phyloP scores from a whole-genome alignment of 2,797 vertebrate genomes.

The Pogoniulus pusillus region DNA sequence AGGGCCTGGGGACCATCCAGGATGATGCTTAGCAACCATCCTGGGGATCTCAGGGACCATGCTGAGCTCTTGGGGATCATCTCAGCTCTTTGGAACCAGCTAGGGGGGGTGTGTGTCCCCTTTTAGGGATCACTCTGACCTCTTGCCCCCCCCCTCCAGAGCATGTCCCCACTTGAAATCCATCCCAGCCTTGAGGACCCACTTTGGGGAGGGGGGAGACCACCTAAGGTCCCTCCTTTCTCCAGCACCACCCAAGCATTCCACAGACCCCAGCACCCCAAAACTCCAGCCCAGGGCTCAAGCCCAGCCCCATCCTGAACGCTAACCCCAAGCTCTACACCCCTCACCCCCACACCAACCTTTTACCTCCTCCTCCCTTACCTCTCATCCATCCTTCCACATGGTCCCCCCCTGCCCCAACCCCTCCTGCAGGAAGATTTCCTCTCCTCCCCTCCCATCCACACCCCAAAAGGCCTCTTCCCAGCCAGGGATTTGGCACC shows the following conservation, averaged over 20 bases:
- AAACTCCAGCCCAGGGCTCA: fast-evolving
- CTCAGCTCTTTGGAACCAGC: neutral
- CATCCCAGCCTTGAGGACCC: neutral
- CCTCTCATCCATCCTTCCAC: fast-evolving
- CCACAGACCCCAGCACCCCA: neutral
- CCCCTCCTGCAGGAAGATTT: too few relatives aligned
- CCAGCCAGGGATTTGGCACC: too few relatives aligned
- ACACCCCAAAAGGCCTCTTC: too few relatives aligned
- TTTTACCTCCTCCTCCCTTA: neutral
- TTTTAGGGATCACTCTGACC: neutral
- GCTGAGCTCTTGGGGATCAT: neutral
- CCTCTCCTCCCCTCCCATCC: too few relatives aligned
- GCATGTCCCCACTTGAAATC: fast-evolving
- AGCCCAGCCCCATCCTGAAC: neutral
- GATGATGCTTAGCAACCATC: neutral
- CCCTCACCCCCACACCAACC: neutral
- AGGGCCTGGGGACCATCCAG: neutral
- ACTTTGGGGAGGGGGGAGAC: fast-evolving
- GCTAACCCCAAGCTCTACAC: fast-evolving
- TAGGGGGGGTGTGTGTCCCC: neutral
- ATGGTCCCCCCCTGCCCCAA: neutral
- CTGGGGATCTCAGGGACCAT: neutral
- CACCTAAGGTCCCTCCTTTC: neutral
- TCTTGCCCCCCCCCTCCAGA: neutral
- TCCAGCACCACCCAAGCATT: neutral